A percentile compares a stretch with the other conserved stretches of the same genome.
These are phyloP conservation scores for Parotia lawesii DNA, from an alignment of 2,113 vertebrate species.

Conservation along the genomic window DNA sequence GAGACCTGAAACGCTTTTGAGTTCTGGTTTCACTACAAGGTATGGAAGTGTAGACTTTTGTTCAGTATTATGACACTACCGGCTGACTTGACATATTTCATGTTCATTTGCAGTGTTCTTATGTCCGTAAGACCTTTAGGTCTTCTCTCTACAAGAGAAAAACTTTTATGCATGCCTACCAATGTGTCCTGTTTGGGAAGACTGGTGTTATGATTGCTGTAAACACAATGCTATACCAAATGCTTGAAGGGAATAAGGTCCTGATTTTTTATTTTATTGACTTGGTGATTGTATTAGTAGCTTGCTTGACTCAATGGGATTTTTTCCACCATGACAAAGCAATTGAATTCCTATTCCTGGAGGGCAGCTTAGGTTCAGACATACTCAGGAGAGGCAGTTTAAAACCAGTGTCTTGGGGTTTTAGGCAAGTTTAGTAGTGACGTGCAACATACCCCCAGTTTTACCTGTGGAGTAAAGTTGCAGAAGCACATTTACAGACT, in stretches of 20 bases:
- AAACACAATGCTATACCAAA: conserved; percentile 63
- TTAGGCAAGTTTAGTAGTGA: not conserved
- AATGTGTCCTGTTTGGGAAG: conserved; percentile 52
- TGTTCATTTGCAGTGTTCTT: conserved; percentile 68
- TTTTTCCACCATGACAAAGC: conserved; percentile 34
- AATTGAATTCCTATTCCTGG: conserved; percentile 36
- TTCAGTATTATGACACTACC: conserved; percentile 72
- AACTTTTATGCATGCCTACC: conserved; percentile 76
- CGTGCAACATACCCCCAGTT: not conserved
- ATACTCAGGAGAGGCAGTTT: conserved; percentile 61
- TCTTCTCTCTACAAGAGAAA: conserved; percentile 88
- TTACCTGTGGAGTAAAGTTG: conserved; percentile 49
- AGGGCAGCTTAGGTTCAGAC: conserved; percentile 12
- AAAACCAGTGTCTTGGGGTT: not conserved
- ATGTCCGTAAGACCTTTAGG: conserved; percentile 78
- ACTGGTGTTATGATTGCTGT: conserved; percentile 48
- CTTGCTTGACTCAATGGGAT: conserved; percentile 55
- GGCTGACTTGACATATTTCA: conserved; percentile 6
- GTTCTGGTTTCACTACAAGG: not conserved
- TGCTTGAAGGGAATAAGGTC: conserved; percentile 73
- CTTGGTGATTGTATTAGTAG: conserved; percentile 79
- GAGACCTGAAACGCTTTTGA: not conserved
- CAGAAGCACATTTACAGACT: conserved; percentile 67
- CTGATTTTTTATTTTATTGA: conserved; percentile 57
- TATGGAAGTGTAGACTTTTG: not conserved